Conservation (phyloP, 2,113 vertebrate species). For the Dromiciops gliroides region DNA sequence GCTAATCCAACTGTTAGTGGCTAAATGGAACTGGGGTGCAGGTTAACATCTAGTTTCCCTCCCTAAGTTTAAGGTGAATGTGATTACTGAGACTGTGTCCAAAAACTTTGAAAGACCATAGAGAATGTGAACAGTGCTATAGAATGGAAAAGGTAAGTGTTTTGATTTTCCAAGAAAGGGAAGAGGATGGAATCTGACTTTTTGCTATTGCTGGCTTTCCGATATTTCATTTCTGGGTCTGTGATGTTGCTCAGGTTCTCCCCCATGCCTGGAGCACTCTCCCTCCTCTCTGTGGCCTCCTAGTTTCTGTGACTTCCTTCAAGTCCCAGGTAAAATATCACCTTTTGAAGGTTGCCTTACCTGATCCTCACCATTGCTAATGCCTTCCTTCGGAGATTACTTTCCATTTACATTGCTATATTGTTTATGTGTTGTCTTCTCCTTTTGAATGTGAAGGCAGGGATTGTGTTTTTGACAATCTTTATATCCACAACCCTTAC, state of each 20-base stretch:
- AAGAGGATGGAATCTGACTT: not conserved
- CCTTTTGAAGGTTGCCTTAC: not conserved
- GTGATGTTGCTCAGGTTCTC: not conserved
- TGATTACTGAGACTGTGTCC: not conserved
- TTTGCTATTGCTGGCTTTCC: not conserved
- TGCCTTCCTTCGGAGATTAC: not conserved
- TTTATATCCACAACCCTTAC: not conserved
- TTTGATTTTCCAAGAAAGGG: not conserved
- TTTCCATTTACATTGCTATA: not conserved
- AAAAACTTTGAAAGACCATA: not conserved
- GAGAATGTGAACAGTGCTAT: not conserved
- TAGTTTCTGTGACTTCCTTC: not conserved
- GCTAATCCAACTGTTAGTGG: not conserved
- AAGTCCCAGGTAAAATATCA: not conserved
- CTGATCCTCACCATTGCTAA: not conserved
- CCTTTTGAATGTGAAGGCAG: not conserved
- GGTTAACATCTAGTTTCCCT: not conserved
- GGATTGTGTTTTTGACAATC: not conserved
- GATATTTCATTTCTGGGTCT: not conserved
- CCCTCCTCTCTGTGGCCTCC: not conserved
- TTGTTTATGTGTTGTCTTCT: not conserved
- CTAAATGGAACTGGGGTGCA: not conserved
- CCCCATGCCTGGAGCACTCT: too few species aligned
- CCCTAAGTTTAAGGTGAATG: not conserved
- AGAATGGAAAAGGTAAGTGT: not conserved